A percentile compares a stretch with the other conserved stretches of the same genome.
Conservation (phyloP, 2,797 vertebrate genomes). For the Sebastes paucispinis region DNA sequence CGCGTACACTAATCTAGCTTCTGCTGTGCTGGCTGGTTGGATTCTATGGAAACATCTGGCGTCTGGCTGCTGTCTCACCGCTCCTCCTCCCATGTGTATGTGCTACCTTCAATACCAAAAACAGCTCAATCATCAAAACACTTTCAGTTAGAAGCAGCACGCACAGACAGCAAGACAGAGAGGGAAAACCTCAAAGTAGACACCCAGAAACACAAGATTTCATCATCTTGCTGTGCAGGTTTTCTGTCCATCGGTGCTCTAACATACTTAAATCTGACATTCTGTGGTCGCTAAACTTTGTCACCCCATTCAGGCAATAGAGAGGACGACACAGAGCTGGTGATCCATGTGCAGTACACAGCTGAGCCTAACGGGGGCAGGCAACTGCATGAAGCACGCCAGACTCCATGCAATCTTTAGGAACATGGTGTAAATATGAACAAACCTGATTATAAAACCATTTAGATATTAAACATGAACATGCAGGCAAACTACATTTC, state of each 20-base stretch:
- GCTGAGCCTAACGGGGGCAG: conserved; percentile 65
- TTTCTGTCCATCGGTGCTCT: not conserved
- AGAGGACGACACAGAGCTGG: not conserved
- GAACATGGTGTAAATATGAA: conserved; percentile 26
- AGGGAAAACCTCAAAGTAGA: conserved; percentile 17
- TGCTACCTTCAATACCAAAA: conserved; percentile 44
- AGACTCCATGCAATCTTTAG: conserved; percentile 23
- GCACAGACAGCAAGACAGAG: not conserved
- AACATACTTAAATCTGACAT: not conserved
- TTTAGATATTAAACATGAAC: conserved; percentile 20
- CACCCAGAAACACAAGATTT: not conserved
- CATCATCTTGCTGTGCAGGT: not conserved
- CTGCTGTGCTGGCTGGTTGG: conserved; percentile 34
- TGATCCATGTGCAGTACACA: conserved; percentile 50
- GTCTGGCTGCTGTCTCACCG: conserved; percentile 58
- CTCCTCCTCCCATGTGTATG: conserved; percentile 32
- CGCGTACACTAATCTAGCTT: conserved; percentile 36
- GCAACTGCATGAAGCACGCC: conserved; percentile 44
- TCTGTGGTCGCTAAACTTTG: not conserved
- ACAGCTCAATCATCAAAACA: conserved; percentile 60
- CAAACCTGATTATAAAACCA: conserved; percentile 17
- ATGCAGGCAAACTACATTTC: not conserved
- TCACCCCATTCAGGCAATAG: not conserved
- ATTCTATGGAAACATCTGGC: conserved; percentile 72
- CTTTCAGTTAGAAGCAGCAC: conserved; percentile 25